A percentile compares a stretch with the other conserved stretches of the same genome.
Evolutionary conservation across 2,113 vertebrate genomes (phyloP).

Genomic region (Nyctibius bracteatus): DNA sequence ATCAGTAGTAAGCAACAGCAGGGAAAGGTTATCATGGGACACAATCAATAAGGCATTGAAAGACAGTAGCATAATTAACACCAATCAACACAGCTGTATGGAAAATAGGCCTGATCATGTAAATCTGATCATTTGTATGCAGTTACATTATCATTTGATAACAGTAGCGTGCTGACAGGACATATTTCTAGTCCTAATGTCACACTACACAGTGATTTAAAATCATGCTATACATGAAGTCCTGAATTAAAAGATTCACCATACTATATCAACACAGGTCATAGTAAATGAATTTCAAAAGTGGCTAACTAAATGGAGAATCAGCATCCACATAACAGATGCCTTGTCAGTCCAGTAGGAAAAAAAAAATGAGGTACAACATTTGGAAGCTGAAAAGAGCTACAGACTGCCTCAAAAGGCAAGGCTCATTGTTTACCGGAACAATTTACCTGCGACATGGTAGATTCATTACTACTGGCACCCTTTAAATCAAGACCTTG

Average conservation of each 20-base stretch:
- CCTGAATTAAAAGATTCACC: not conserved
- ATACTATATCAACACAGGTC: not conserved
- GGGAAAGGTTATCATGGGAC: slow-evolving; percentile 11
- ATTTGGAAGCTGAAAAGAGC: not conserved
- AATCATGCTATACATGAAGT: not conserved
- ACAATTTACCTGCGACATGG: not conserved
- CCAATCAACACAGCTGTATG: slow-evolving; percentile 46
- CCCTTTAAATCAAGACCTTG: not conserved
- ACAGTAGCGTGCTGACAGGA: not conserved
- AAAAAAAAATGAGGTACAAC: not conserved
- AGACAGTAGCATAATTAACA: slow-evolving; percentile 33
- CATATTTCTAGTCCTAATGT: not conserved
- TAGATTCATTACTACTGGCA: not conserved
- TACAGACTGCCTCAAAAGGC: not conserved
- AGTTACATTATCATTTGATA: slow-evolving; percentile 22
- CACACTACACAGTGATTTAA: not conserved
- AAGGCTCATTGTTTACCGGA: not conserved
- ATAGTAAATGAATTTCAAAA: not conserved
- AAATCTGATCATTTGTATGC: slow-evolving; percentile 39
- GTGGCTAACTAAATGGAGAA: not conserved
- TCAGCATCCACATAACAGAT: not conserved
- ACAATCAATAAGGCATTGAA: slow-evolving; percentile 55
- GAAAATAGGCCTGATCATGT: slow-evolving; percentile 31
- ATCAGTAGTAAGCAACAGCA: not conserved
- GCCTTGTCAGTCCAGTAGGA: not conserved